Conservation (phyloP, 2,888 invertebrate species). For the Phasia obesa region DNA sequence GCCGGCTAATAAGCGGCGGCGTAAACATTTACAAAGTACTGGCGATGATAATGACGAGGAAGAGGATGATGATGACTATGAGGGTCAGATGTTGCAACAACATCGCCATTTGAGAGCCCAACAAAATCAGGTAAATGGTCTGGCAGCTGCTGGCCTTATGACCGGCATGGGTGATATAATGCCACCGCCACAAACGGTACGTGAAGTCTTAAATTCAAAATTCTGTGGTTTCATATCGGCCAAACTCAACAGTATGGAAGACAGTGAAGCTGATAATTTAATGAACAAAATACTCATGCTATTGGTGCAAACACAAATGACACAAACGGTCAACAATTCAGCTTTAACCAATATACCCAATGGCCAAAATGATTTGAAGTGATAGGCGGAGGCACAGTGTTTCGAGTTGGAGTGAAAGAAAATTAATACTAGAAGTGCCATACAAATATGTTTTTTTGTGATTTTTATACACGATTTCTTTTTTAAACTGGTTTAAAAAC, state of each 20-base stretch:
- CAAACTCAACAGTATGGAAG: constrained; percentile 81
- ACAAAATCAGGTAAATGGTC: constrained; percentile 74
- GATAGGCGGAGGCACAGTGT: neutral
- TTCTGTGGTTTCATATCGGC: constrained; percentile 81
- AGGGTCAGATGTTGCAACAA: constrained; percentile 80
- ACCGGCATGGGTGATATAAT: constrained; percentile 67
- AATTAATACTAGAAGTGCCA: constrained; percentile 55
- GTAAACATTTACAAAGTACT: constrained; percentile 69
- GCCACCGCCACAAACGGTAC: constrained; percentile 79
- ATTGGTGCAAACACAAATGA: constrained; percentile 78
- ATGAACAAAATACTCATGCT: constrained; percentile 81
- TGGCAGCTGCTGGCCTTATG: constrained; percentile 63
- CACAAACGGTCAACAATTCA: constrained; percentile 17
- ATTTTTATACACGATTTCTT: constrained; percentile 43
- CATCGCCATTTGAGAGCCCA: constrained; percentile 79
- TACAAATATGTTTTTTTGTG: constrained; percentile 48
- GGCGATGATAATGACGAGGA: constrained; percentile 69
- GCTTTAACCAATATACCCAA: constrained; percentile 18
- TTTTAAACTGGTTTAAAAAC: constrained; percentile 42
- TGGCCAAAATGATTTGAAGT: constrained; percentile 53
- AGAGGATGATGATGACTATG: constrained; percentile 76
- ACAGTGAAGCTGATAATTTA: constrained; percentile 80
- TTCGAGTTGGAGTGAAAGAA: neutral
- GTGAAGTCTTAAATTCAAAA: constrained; percentile 80
- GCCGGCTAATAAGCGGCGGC: constrained; percentile 74